Base-by-base conservation (phyloP, 2,888 invertebrate genomes). In the Pterobdella sp. region DNA sequence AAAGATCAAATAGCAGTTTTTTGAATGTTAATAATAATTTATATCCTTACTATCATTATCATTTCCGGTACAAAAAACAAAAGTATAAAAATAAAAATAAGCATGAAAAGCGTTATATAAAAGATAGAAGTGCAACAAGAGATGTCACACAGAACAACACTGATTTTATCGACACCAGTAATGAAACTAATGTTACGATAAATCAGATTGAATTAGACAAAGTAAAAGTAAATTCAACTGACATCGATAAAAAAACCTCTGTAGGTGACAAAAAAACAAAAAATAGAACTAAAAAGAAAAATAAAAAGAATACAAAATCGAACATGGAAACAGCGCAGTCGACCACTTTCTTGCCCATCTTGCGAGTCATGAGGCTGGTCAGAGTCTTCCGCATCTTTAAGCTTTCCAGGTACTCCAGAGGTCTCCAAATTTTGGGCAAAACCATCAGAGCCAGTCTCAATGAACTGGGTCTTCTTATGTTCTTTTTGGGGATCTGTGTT, bases 371-470 rank as follows among this genome's bases (percentile, higher is more conserved):
- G 86, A 90, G 97, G 87, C 90, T 97, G 86, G 97, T 97, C 86
- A 90, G 97, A 86, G 97, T 97, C 86, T 97, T 97, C 89, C 91
- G 97, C 87, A 97, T 97, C 88, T 97, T 97, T 89, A 97, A 97
- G 88, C 89, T 97, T 85, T 96, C 95, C 83, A 91, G 97, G 84
- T 97, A 97, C 89, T 97, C 96, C 85, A 97, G 97, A 88, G 97
- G 97, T 85, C 90, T 97, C 84, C 96, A 97, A 88, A 97, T 97
- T 85, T 89, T 97, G 84, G 97, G 96, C 84, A 90, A 96, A 78
- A 97, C 97, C 83, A 90, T 97, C 83, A 94, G 94, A 87, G 96
- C 96, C 85, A 95, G 95, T 85, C 95, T 97, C 95, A 90, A 96
- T 86, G 97, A 97, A 88, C 90, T 97, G 84, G 96, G 95, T 85